These are phyloP conservation scores for Leuciscus waleckii DNA, from an alignment of 2,797 vertebrate species.

Conservation along the genomic window DNA sequence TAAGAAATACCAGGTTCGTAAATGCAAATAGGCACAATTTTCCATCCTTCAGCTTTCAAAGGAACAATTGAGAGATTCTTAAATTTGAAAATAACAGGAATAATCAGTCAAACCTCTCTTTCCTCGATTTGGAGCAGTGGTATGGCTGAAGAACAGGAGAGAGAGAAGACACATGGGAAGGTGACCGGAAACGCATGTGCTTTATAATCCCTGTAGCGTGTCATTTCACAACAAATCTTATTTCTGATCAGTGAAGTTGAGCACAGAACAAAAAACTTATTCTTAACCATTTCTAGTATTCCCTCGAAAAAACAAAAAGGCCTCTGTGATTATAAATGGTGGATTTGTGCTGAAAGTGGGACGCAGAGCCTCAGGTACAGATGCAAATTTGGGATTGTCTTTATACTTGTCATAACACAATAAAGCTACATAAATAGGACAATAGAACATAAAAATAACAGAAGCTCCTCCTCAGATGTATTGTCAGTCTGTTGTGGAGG, in stretches of 20 bases:
- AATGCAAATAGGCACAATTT: conserved; percentile 42
- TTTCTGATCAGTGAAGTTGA: conserved; percentile 1
- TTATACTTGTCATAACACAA: conserved; percentile 16
- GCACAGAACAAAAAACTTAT: background rate
- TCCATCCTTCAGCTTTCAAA: background rate
- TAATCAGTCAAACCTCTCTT: background rate
- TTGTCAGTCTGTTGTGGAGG: conserved; percentile 16
- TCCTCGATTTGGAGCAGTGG: conserved; percentile 7
- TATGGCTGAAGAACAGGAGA: conserved; percentile 1
- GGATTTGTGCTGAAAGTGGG: conserved; percentile 31
- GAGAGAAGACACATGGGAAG: background rate
- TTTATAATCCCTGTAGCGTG: conserved; percentile 35
- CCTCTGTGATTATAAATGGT: conserved; percentile 25
- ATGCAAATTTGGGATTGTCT: conserved; percentile 35
- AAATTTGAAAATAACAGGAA: background rate
- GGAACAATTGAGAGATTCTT: background rate
- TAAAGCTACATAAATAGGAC: conserved; percentile 23
- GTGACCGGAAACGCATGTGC: conserved; percentile 16
- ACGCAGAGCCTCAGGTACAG: background rate
- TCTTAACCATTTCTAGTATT: background rate
- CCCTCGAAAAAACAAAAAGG: background rate
- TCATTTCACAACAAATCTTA: background rate
- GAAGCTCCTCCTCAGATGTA: conserved; percentile 25
- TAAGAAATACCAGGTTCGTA: conserved; percentile 6
- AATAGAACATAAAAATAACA: background rate